Evolutionary conservation across 2,113 vertebrate genomes (phyloP).

Genomic region (Microtus montanus): DNA sequence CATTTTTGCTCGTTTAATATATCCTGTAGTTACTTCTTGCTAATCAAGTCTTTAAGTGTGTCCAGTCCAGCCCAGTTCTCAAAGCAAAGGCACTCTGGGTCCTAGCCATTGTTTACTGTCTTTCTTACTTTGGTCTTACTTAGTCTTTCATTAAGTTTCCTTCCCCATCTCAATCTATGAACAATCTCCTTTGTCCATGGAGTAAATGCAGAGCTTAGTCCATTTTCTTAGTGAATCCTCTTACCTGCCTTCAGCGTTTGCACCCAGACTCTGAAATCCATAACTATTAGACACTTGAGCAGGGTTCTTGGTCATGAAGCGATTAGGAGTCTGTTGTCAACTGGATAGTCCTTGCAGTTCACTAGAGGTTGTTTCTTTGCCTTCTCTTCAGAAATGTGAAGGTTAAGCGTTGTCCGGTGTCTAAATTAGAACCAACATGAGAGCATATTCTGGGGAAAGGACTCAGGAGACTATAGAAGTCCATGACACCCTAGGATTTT

Average conservation of each 20-base stretch:
- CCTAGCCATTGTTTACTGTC: background rate
- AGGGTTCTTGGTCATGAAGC: background rate
- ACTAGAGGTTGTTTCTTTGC: background rate
- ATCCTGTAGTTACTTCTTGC: background rate
- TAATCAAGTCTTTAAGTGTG: background rate
- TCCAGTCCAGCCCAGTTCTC: background rate
- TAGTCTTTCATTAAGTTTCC: conserved; percentile 10
- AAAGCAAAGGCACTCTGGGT: conserved; percentile 15
- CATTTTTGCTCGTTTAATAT: conserved; percentile 26
- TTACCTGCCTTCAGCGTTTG: background rate
- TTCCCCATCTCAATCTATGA: background rate
- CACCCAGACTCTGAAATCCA: conserved; percentile 22
- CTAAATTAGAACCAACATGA: conserved; percentile 20
- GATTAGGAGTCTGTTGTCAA: background rate
- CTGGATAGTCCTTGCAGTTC: background rate
- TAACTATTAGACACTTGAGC: background rate
- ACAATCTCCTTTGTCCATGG: background rate
- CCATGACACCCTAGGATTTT: background rate
- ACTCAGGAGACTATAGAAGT: conserved; percentile 21
- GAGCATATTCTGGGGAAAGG: background rate
- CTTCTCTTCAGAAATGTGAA: conserved; percentile 8
- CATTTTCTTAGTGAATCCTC: background rate
- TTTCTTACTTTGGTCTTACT: conserved; percentile 4
- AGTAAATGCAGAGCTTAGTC: background rate
- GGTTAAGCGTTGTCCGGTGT: conserved; percentile 16